phyloP scores from a whole-genome alignment of 2,888 invertebrate species.

The Crossocerus cetratus region DNA sequence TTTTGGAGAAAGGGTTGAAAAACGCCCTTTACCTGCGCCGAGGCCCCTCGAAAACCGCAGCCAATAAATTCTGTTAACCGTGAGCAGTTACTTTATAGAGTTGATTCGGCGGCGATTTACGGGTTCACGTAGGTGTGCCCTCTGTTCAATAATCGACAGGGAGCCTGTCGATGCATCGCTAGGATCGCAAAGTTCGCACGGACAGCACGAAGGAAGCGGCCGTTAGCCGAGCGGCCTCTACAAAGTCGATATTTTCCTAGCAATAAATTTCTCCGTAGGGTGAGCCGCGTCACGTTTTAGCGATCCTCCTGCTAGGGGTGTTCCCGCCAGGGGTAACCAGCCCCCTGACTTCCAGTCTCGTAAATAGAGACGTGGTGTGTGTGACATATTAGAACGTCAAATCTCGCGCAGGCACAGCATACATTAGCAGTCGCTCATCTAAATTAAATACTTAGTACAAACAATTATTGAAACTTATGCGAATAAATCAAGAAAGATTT shows the following conservation, averaged over 20 bases:
- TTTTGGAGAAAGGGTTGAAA: neutral
- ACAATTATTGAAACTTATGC: too few relatives aligned
- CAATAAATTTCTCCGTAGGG: conserved; percentile 61
- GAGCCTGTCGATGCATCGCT: conserved; percentile 2
- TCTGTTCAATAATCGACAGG: neutral
- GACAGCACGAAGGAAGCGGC: conserved; percentile 32
- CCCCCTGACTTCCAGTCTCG: neutral
- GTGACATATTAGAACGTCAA: too few relatives aligned
- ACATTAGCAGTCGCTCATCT: too few relatives aligned
- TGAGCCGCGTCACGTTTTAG: conserved; percentile 17
- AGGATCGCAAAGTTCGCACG: conserved; percentile 49
- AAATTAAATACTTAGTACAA: too few relatives aligned
- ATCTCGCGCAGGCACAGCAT: too few relatives aligned
- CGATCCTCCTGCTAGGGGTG: conserved; percentile 12
- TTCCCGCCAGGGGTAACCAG: conserved; percentile 43
- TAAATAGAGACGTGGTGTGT: too few relatives aligned
- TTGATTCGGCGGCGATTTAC: conserved; percentile 4
- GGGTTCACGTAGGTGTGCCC: conserved; percentile 12
- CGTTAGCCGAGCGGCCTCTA: conserved; percentile 40
- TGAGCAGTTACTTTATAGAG: neutral
- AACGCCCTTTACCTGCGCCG: neutral
- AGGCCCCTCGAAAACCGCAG: neutral
- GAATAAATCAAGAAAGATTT: too few relatives aligned
- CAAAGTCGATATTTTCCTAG: conserved; percentile 59
- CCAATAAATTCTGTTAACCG: conserved; percentile 7